Evolutionary conservation across 2,113 vertebrate genomes (phyloP).

Genomic region (Choloepus hoffmanni): DNA sequence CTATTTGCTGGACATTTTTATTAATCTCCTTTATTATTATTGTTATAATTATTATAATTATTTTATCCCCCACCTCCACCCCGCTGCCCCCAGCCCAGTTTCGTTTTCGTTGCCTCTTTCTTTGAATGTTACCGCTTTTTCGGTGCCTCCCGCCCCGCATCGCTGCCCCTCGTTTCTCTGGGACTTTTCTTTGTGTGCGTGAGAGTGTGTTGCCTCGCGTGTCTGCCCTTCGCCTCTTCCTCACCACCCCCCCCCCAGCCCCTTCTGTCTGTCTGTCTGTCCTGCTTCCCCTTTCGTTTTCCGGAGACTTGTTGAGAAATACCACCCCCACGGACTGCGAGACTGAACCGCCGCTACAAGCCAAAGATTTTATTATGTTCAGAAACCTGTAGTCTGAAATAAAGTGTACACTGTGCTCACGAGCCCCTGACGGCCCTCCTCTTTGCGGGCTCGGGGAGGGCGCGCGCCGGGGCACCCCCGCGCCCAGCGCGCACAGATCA

Average conservation of each 20-base stretch:
- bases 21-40: constrained; percentile 84
- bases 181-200: constrained; percentile 82
- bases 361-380: constrained; percentile 99
- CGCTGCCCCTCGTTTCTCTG: constrained; percentile 75
- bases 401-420: constrained; percentile 92
- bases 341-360: constrained; percentile 94
- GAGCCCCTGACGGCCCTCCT: constrained; percentile 71
- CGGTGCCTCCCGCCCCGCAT: constrained; percentile 61
- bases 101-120: constrained; percentile 75
- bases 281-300: constrained; percentile 50
- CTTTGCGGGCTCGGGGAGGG: constrained; percentile 50
- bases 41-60: constrained; percentile 86
- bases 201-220: constrained; percentile 71
- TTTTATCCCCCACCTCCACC: constrained; percentile 68
- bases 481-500: background rate
- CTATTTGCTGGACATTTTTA: constrained; percentile 91
- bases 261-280: constrained; percentile 77
- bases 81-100: constrained; percentile 75
- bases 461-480: background rate
- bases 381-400: constrained; percentile 98
- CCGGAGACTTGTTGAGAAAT: constrained; percentile 77
- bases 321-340: constrained; percentile 88
- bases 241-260: constrained; percentile 63
- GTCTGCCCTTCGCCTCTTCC: constrained; percentile 65
- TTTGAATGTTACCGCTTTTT: constrained; percentile 74